These are phyloP conservation scores for Gavialis gangeticus DNA, from an alignment of 2,113 vertebrate genomes.

Conservation along the genomic window DNA sequence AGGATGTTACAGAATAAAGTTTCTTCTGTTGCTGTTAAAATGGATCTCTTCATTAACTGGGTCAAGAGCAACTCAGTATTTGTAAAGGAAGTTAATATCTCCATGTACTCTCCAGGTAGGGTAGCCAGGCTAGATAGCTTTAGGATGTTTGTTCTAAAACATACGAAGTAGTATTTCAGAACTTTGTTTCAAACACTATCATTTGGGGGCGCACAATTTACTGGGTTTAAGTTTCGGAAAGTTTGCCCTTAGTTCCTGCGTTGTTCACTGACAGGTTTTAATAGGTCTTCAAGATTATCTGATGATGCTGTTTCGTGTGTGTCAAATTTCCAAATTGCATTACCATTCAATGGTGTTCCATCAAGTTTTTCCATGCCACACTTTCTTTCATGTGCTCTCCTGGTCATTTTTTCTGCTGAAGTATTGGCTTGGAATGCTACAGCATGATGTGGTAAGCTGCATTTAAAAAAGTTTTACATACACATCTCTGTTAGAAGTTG, in stretches of 20 bases:
- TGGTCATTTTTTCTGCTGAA: not conserved
- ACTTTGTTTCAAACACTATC: not conserved
- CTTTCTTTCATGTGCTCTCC: not conserved
- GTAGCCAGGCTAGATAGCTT: not conserved
- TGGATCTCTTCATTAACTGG: not conserved
- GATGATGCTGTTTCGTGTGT: not conserved
- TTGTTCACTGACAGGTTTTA: not conserved
- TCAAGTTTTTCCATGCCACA: not conserved
- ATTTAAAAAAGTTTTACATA: not conserved
- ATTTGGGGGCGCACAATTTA: not conserved
- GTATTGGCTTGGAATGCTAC: not conserved
- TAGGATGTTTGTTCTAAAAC: not conserved
- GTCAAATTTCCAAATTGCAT: not conserved
- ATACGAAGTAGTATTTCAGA: not conserved
- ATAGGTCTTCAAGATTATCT: conserved; percentile 21
- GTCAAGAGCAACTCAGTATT: not conserved
- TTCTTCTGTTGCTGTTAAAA: not conserved
- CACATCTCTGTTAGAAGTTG: not conserved
- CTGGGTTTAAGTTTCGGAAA: not conserved
- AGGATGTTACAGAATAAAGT: not conserved
- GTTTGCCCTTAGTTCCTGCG: not conserved
- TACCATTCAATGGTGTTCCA: not conserved
- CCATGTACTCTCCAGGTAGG: not conserved
- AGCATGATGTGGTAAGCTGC: not conserved
- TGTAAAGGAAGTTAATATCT: not conserved